Conservation (phyloP, 2,888 invertebrate species). For the Panorpa germanica region DNA sequence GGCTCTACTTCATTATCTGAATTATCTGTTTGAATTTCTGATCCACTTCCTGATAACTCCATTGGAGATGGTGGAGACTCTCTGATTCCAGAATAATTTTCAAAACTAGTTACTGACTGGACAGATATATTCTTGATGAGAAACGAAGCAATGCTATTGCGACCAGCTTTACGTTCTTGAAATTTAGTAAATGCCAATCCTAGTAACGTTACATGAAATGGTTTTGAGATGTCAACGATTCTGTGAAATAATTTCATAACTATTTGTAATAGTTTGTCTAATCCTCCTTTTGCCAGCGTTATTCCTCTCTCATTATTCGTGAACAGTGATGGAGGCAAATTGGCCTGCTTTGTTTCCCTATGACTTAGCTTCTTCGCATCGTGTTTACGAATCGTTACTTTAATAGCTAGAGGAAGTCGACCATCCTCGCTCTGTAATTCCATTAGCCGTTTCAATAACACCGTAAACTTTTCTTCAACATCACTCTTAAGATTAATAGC, state of each 20-base stretch:
- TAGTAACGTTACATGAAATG: slow-evolving; percentile 60
- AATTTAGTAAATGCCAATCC: slow-evolving; percentile 73
- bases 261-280: slow-evolving; percentile 44
- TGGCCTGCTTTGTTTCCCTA: slow-evolving; percentile 57
- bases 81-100: slow-evolving; percentile 32
- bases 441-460: slow-evolving; percentile 47
- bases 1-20: slow-evolving; percentile 53
- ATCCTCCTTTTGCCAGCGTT: slow-evolving; percentile 28
- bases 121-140: slow-evolving; percentile 61
- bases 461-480: slow-evolving; percentile 50
- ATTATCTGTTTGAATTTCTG: slow-evolving; percentile 28
- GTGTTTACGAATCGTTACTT: slow-evolving; percentile 54
- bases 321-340: slow-evolving; percentile 47
- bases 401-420: slow-evolving; percentile 53
- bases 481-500: slow-evolving; percentile 52
- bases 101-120: slow-evolving; percentile 50
- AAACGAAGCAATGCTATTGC: slow-evolving; percentile 54
- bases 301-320: slow-evolving; percentile 26
- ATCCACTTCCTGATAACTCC: slow-evolving; percentile 18
- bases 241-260: slow-evolving; percentile 60
- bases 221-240: slow-evolving; percentile 47
- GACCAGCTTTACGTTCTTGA: slow-evolving; percentile 46
- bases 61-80: slow-evolving; percentile 13
- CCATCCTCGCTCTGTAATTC: slow-evolving; percentile 59
- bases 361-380: slow-evolving; percentile 48